A percentile compares a stretch with the other conserved stretches of the same genome.
phyloP scores from a whole-genome alignment of 53 echinoderm and acorn worm species.

The Apostichopus leukothele region DNA sequence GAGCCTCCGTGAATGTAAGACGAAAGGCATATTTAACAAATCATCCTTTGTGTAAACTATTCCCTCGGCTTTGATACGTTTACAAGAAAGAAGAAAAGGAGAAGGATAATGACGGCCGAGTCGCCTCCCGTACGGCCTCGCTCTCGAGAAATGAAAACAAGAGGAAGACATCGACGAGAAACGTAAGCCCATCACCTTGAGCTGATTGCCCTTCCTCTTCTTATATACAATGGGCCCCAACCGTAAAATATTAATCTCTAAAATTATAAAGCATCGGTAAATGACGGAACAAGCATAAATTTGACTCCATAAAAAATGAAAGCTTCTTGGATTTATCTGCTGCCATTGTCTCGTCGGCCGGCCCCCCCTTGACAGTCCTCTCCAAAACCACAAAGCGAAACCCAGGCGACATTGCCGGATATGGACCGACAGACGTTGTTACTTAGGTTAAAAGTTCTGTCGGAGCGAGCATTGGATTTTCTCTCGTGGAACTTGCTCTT shows the following conservation, averaged over 20 bases:
- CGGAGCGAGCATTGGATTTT: constrained; percentile 2
- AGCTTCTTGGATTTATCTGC: constrained; percentile 11
- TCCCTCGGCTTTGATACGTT: neutral
- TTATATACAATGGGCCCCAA: constrained; percentile 1
- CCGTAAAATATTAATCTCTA: constrained; percentile 40
- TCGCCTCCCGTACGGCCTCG: neutral
- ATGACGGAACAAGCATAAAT: constrained; percentile 24
- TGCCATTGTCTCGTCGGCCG: neutral
- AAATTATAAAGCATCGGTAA: constrained; percentile 20
- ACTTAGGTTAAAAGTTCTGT: constrained; percentile 7
- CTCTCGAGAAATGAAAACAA: neutral
- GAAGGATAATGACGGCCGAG: neutral
- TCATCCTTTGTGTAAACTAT: neutral
- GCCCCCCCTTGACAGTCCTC: neutral
- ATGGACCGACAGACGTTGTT: constrained; percentile 35
- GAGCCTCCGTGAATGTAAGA: neutral
- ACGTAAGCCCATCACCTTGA: neutral
- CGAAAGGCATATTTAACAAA: constrained; percentile 6
- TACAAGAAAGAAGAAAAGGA: neutral
- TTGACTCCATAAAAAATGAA: constrained; percentile 5
- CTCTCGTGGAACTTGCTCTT: neutral
- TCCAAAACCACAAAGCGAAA: constrained; percentile 16
- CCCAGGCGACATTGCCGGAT: constrained; percentile 17
- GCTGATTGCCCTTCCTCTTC: neutral
- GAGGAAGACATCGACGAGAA: neutral